These are phyloP conservation scores for Otolemur garnettii DNA, from an alignment of 2,113 vertebrate species.

Conservation along the genomic window DNA sequence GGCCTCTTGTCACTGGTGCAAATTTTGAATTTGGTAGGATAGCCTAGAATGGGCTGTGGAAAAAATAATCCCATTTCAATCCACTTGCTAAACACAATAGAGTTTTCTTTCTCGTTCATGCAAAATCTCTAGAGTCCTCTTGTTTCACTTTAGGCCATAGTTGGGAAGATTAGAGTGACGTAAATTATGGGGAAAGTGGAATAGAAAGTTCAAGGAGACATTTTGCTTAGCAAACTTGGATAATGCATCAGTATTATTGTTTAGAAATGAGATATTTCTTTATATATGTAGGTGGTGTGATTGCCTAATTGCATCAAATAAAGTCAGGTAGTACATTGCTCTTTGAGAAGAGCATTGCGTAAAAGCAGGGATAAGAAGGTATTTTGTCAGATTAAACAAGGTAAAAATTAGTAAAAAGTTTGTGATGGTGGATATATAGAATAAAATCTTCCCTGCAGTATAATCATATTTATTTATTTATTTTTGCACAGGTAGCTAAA, in stretches of 20 bases:
- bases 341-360: not conserved
- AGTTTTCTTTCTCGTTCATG: constrained; percentile 28
- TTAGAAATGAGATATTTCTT: not conserved
- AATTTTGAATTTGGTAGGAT: constrained; percentile 37
- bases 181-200: not conserved
- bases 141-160: not conserved
- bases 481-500: constrained; percentile 27
- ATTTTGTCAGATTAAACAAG: constrained; percentile 18
- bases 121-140: not conserved
- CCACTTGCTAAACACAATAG: not conserved
- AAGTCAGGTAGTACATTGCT: not conserved
- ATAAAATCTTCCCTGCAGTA: constrained; percentile 5
- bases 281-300: constrained; percentile 9
- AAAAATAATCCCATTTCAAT: not conserved
- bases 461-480: not conserved
- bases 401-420: constrained; percentile 39
- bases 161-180: not conserved
- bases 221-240: constrained; percentile 13
- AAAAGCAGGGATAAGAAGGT: not conserved
- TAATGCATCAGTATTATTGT: not conserved
- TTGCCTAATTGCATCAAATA: not conserved
- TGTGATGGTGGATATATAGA: not conserved
- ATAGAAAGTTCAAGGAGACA: not conserved
- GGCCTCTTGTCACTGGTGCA: not conserved
- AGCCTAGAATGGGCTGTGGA: not conserved